Conservation (phyloP, 2,113 vertebrate genomes). For the Sinocyclocheilus anophthalmus region DNA sequence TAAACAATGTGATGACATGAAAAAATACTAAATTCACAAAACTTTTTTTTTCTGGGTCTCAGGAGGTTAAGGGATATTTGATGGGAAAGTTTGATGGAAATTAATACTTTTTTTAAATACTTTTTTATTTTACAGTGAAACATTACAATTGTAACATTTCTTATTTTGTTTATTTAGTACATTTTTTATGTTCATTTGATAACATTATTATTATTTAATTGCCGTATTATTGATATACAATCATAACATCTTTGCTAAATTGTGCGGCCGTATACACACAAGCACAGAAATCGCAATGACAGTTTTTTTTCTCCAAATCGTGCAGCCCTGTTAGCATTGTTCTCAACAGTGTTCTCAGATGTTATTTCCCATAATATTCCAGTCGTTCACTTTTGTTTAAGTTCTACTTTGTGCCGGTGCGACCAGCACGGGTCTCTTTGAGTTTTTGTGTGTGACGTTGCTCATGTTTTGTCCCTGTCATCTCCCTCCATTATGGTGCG, state of each 20-base stretch:
- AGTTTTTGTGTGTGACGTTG: conserved; percentile 53
- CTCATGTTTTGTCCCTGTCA: conserved; percentile 7
- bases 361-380: conserved; percentile 24
- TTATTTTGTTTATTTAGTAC: too few relatives aligned
- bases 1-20: too few relatives aligned
- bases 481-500: conserved; percentile 17
- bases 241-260: background rate
- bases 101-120: too few relatives aligned
- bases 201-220: background rate
- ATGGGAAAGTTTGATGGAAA: too few relatives aligned
- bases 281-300: background rate
- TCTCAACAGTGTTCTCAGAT: conserved; percentile 48
- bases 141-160: background rate
- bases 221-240: background rate
- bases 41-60: too few relatives aligned
- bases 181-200: background rate
- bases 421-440: conserved; percentile 39
- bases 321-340: background rate
- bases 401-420: conserved; percentile 35
- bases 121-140: background rate
- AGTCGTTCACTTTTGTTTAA: background rate
- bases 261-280: background rate
- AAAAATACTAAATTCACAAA: too few relatives aligned
- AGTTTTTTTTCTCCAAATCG: background rate
- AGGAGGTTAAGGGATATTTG: too few relatives aligned